Evolutionary conservation across 2,113 vertebrate genomes (phyloP), one percentile per base, ranked within the genome.

Genomic region (Sinocyclocheilus rhinocerous): DNA sequence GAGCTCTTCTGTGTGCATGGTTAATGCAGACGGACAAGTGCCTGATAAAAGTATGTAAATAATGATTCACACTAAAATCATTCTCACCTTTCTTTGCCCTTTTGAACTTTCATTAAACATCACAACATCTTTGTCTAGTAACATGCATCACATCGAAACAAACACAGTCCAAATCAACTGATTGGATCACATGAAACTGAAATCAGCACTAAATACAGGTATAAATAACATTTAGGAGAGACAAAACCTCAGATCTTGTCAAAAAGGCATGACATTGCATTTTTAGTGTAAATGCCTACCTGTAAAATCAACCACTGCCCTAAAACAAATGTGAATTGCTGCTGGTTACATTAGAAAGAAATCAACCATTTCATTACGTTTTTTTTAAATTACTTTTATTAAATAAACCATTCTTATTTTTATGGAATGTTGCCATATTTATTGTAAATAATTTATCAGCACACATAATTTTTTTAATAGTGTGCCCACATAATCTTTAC

Each of bases 1-100:
- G 95, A 95, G 91, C 94, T 93, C 92, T 63, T 87, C 91, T 88
- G 91, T 94, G 91, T 75, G 92, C 94, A 93, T 90, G 85, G 92
- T 91, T 73, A 87, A 90, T 89, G 91, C 93, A 87, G 88, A 93
- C 50, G 93, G 92, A 88, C 91, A 89, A 1, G 92, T 92, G 90
- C 90, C 92, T 89, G 92, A 92, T 83, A 93, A 92, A 92, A 94
- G 94, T 92, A 91, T 70, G 79, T 83, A 83, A 50, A 18, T 26
- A 76, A 18, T 4, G 11, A 91, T 89, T 96, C 89, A 18, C 76
- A 33, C 24, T 75, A 29, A 26, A 16, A 7, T 18, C 11, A 36
- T 78, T 52, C 48, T 22, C 20, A 61, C 6, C 6, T 15, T 33
- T 78, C 16, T 20, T 57, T 50, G n/a, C 24, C 2, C 39, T n/a